Evolutionary conservation across 1,140 invertebrate species (phyloP).

Genomic region (Ephestia elutella): DNA sequence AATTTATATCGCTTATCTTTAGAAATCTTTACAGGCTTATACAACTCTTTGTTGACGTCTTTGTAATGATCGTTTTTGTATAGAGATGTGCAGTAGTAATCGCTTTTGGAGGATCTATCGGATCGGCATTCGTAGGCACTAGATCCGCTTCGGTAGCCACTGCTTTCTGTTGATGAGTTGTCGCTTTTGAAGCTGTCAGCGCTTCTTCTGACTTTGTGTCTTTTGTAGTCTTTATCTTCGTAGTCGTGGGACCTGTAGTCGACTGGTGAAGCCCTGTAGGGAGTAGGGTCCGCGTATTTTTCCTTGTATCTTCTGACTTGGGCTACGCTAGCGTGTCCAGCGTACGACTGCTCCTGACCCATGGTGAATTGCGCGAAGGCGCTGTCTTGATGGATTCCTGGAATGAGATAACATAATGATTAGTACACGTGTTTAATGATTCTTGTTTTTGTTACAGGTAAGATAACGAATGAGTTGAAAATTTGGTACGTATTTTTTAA

Average conservation of each 20-base stretch:
- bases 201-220: conserved; percentile 50
- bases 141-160: conserved; percentile 63
- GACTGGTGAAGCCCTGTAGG: conserved; percentile 35
- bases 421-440: background rate
- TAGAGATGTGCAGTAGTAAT: conserved; percentile 60
- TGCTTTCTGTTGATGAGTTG: conserved; percentile 61
- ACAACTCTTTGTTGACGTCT: conserved; percentile 68
- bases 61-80: conserved; percentile 74
- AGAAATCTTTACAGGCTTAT: conserved; percentile 70
- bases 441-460: background rate
- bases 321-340: conserved; percentile 45
- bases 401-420: conserved; percentile 16
- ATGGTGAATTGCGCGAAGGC: conserved; percentile 43
- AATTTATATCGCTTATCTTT: conserved; percentile 72
- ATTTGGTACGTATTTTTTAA: background rate
- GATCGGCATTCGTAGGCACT: conserved; percentile 55
- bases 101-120: conserved; percentile 58
- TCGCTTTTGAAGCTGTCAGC: conserved; percentile 64
- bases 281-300: conserved; percentile 43
- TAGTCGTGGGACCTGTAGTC: conserved; percentile 39
- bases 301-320: conserved; percentile 51
- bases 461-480: background rate
- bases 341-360: conserved; percentile 68
- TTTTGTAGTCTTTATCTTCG: conserved; percentile 52
- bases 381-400: conserved; percentile 37